Percentiles rank a stretch among this genome's conserved stretches.
These are phyloP conservation scores for Halcyon badia DNA, from an alignment of 2,797 vertebrate species.

Conservation along the genomic window DNA sequence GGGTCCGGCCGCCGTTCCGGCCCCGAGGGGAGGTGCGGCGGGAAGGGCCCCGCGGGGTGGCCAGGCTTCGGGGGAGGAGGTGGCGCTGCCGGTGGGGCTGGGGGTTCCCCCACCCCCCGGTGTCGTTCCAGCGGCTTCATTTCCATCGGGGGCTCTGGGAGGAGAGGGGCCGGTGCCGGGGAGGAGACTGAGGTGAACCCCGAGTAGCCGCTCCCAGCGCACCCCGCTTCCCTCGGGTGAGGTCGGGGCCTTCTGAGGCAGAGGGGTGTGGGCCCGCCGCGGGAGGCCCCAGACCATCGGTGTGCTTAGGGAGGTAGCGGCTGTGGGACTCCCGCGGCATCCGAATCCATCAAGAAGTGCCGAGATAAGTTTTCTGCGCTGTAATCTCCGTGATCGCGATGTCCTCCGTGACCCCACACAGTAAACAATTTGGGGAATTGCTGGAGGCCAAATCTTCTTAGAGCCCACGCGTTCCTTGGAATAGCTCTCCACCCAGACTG, in stretches of 20 bases:
- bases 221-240: background rate
- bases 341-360: background rate
- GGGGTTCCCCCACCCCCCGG: too few species aligned
- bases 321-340: background rate
- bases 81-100: background rate
- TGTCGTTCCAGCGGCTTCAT: background rate
- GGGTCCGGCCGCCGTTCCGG: background rate
- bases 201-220: too few species aligned
- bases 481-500: background rate
- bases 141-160: background rate
- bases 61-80: background rate
- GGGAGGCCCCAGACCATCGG: background rate
- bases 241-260: background rate
- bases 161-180: background rate
- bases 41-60: background rate
- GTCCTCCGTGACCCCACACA: background rate
- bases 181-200: background rate
- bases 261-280: fast-evolving
- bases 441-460: background rate
- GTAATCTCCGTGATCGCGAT: fast-evolving
- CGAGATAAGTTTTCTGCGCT: background rate
- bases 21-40: background rate
- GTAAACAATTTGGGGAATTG: background rate
- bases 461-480: fast-evolving
- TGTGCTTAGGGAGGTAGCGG: fast-evolving